Percentiles rank a stretch among this genome's conserved stretches.
Conservation (phyloP, 2,113 vertebrate species). For the Ctenomys sociabilis region DNA sequence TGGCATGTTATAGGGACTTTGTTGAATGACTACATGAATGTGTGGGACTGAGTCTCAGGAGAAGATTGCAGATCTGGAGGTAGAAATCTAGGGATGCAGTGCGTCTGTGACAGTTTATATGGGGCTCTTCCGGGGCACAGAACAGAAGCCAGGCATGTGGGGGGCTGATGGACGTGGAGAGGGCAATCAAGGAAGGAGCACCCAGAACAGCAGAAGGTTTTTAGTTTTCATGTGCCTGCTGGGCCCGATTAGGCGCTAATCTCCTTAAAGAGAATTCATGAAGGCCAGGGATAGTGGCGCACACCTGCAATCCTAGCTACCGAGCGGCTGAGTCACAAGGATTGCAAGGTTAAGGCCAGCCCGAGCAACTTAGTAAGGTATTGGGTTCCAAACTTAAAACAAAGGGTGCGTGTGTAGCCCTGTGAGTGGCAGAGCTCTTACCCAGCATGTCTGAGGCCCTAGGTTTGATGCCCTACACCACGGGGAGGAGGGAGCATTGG, state of each 20-base stretch:
- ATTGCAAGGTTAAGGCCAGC: not conserved
- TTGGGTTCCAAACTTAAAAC: not conserved
- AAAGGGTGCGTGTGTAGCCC: not conserved
- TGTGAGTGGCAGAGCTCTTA: not conserved
- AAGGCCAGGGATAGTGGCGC: not conserved
- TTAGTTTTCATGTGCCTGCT: not conserved
- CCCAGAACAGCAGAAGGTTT: not conserved
- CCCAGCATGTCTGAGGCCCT: not conserved
- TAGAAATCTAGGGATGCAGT: not conserved
- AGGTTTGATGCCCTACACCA: not conserved
- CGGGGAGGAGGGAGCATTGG: not conserved
- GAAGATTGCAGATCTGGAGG: not conserved
- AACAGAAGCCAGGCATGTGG: not conserved
- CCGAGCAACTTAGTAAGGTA: not conserved
- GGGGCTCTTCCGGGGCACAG: not conserved
- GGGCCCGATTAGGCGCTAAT: not conserved
- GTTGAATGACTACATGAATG: not conserved
- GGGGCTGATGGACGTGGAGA: not conserved
- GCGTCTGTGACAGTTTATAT: not conserved
- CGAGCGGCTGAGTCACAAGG: not conserved
- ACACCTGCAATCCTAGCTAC: not conserved
- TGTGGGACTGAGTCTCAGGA: not conserved
- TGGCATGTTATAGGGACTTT: not conserved
- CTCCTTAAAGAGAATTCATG: not conserved
- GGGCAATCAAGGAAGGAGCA: not conserved